A percentile compares a stretch with the other conserved stretches of the same genome.
These are phyloP conservation scores for Scaptomyza hsui DNA, from an alignment of 1,140 invertebrate species.

Conservation along the genomic window DNA sequence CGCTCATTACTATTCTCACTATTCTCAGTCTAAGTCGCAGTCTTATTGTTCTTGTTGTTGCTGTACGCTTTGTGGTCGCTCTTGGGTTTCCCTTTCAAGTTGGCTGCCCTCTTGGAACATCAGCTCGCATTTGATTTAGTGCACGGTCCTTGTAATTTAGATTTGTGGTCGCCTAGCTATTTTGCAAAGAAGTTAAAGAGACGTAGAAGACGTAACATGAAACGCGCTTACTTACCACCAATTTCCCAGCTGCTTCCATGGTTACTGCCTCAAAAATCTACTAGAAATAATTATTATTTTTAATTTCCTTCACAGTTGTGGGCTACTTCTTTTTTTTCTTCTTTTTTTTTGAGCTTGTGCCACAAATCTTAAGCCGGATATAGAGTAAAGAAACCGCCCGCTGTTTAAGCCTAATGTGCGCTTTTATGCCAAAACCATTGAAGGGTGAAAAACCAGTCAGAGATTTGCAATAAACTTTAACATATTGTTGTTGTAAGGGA, in stretches of 20 bases:
- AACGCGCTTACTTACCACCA: conserved; percentile 17
- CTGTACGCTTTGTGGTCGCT: conserved; percentile 58
- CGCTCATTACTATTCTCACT: not conserved
- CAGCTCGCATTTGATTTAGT: conserved; percentile 71
- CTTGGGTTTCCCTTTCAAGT: conserved; percentile 71
- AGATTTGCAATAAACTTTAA: not conserved
- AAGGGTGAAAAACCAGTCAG: not conserved
- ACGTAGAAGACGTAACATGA: conserved; percentile 15
- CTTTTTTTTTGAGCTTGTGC: not conserved
- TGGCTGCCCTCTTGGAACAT: conserved; percentile 28
- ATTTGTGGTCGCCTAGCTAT: conserved; percentile 70
- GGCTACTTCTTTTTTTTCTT: too few species aligned
- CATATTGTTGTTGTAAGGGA: too few species aligned
- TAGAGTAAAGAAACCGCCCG: conserved; percentile 2
- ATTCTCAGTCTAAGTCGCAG: not conserved
- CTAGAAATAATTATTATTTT: conserved; percentile 55
- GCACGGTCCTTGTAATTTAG: conserved; percentile 73
- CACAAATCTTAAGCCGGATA: conserved; percentile 11
- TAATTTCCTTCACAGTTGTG: conserved; percentile 64
- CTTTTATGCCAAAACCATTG: not conserved
- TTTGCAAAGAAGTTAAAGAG: conserved; percentile 8
- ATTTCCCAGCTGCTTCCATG: not conserved
- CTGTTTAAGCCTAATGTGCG: conserved; percentile 10
- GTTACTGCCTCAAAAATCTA: not conserved
- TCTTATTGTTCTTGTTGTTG: conserved; percentile 15